These are phyloP conservation scores for Megalurothrips usitatus DNA, from an alignment of 2,888 invertebrate genomes.

Conservation along the genomic window DNA sequence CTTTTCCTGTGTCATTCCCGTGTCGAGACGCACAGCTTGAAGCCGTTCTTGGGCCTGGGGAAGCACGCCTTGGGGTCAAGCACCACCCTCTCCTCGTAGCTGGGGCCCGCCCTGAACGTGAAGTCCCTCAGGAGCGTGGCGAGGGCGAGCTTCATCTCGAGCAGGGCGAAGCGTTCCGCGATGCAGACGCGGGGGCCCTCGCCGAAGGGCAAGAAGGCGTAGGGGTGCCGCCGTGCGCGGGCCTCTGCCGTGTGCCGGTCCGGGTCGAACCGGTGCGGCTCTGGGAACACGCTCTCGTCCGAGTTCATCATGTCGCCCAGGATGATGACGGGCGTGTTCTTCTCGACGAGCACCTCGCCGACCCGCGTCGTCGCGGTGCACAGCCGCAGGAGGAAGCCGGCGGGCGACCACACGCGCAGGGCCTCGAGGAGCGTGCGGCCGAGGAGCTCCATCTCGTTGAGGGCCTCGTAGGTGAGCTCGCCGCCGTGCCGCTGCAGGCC, in stretches of 20 bases:
- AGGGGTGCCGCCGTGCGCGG: background rate
- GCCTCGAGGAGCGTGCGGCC: background rate
- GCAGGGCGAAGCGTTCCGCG: background rate
- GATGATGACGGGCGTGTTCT: background rate
- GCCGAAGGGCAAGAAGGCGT: slow-evolving; percentile 45
- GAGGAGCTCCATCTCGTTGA: background rate
- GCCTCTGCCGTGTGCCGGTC: background rate
- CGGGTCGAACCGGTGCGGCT: background rate
- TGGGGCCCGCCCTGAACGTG: background rate
- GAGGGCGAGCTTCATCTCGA: background rate
- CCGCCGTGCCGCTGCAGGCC: background rate
- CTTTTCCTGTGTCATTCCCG: too few relatives aligned
- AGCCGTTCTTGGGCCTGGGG: background rate
- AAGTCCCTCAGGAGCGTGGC: background rate
- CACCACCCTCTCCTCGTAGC: background rate
- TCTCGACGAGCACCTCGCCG: background rate
- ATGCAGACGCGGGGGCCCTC: slow-evolving; percentile 47
- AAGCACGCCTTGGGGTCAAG: background rate
- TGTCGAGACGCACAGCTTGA: background rate
- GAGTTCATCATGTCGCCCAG: background rate
- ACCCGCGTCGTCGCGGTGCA: background rate
- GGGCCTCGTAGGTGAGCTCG: background rate
- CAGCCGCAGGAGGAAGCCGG: background rate
- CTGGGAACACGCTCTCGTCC: background rate
- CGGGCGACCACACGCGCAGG: background rate